Evolutionary conservation across 1,140 invertebrate genomes (phyloP).

Genomic region (Orchestia grillus): DNA sequence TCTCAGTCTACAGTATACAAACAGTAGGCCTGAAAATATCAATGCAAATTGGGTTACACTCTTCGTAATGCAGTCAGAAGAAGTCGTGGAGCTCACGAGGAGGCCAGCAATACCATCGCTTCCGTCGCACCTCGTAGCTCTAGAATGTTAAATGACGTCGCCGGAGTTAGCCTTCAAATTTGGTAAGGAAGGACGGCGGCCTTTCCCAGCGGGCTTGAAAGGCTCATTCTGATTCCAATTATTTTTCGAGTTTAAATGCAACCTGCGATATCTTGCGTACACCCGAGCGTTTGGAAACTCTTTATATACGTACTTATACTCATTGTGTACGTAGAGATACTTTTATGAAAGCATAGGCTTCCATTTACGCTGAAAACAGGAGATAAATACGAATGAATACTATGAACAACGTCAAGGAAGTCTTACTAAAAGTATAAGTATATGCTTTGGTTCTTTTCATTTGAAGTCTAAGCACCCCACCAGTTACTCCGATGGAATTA

Average conservation of each 20-base stretch:
- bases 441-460: too few species aligned
- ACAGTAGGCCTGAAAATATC: background rate
- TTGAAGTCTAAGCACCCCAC: too few species aligned
- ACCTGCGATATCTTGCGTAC: background rate
- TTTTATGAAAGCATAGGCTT: background rate
- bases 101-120: background rate
- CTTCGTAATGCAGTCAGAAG: background rate
- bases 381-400: background rate
- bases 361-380: background rate
- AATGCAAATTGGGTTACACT: background rate
- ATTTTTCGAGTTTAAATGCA: background rate
- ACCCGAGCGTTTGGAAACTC: background rate
- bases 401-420: too few species aligned
- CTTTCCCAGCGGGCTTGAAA: background rate
- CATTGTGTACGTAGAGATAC: background rate
- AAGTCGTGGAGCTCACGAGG: background rate
- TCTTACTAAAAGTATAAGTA: too few species aligned
- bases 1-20: background rate
- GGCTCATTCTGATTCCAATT: background rate
- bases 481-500: too few species aligned
- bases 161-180: background rate
- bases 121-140: background rate
- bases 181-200: background rate
- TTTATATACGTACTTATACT: background rate
- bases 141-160: background rate